Base-by-base conservation (phyloP, 2,888 invertebrate species). In the Xanthia togata region DNA sequence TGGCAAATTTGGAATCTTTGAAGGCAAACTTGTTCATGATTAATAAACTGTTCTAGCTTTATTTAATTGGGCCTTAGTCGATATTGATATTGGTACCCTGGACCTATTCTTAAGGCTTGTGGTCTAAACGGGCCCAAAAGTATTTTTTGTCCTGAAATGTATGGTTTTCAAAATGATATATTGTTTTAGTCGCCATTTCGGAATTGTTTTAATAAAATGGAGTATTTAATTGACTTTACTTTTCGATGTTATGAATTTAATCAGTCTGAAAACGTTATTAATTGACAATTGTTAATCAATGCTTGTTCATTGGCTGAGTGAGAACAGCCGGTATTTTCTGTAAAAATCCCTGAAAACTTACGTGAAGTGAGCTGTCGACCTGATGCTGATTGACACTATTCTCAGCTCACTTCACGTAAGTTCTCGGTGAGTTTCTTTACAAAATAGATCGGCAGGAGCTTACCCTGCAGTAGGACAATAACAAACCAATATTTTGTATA, bases 11-110 rank as follows among this genome's bases (percentile, higher is more conserved):
- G 41, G 47, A 50, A 17, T 57, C n/a, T 57, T 64, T 59, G 50
- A 77, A 71, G 71, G 78, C 2, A 44, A 70, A 70, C 41, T 31
- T 44, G 12, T 3, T 44, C 1, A 3, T 69, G 31, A 38, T 38
- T 26, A 17, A 11, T 23, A 44, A 47, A 26, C 5, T 53, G 17
- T 35, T 35, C 35, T 23, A 11, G 12, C 1, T 26, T 26, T 44
- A 4, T 47, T 55, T 65, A 5, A 14, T 31, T 62, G 5, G 2
- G 2, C 14, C 11, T 23, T 44, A 31, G 17, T 31, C 9, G 9
- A 47, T 4, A 31, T 47, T 20, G 1, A 12, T 11, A 63, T 38
- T 41, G 5, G n/a, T 5, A 26, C 0, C 11, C 11, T n/a, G 41
- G 17, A 4, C 14, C 2, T 14, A 3, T 44, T 26, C 17, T 20